Evolutionary conservation across 2,888 invertebrate species (phyloP), one percentile per base, ranked within the genome.

Genomic region (Germaria angustata): DNA sequence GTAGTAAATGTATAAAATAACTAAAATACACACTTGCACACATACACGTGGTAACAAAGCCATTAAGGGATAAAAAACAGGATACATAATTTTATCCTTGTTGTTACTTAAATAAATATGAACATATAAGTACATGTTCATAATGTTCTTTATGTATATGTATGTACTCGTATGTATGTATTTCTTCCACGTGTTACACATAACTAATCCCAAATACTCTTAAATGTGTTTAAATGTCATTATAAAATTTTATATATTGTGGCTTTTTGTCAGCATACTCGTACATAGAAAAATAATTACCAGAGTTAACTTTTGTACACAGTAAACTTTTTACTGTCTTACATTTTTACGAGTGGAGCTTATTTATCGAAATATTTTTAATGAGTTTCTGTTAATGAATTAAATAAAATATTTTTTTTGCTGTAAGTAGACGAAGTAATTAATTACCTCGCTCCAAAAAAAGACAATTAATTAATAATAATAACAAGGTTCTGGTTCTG

Each of bases 51-150:
- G 15, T 2, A 39, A 59, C n/a, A 24, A 24, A 39, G n/a, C 15
- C 22, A 32, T 9, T 24, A 20, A 36, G n/a, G 13, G 9, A 3
- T 13, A 20, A 36, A 13, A 57, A 65, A 46, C n/a, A n/a, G n/a
- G n/a, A 24, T 51, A 61, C 51, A 61, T 55, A 53, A 44, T 75
- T 22, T 55, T 63, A 44, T 44, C 41, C n/a, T n/a, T n/a, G 53
- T 53, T 55, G 53, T 73, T 65, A 44, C 53, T 32, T 65, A 53
- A 65, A 61, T 55, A 71, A 59, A 55, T 53, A 41, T 41, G 41
- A n/a, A n/a, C n/a, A n/a, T n/a, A n/a, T n/a, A n/a, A n/a, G n/a
- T n/a, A n/a, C 28, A 2, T 36, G 51, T 34, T 17, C 17, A 17
- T 55, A 34, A 17, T 17, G 17, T 0, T 65, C 24, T 44, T 65